These are phyloP conservation scores for Xerus inauris DNA, from an alignment of 2,113 vertebrate genomes.

Conservation along the genomic window DNA sequence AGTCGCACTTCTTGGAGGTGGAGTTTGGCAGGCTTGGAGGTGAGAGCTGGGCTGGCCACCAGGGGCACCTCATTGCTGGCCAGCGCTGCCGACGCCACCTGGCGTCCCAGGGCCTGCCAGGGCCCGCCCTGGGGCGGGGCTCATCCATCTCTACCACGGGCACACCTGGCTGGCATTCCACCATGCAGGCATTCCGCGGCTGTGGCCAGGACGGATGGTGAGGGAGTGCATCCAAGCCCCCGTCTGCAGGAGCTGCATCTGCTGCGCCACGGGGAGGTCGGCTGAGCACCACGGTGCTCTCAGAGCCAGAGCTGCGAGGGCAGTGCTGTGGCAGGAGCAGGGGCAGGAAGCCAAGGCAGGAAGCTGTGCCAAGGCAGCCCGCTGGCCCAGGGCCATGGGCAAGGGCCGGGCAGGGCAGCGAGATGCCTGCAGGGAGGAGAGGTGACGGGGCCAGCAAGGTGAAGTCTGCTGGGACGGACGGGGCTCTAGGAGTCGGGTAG, in stretches of 20 bases:
- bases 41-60: background rate
- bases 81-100: too few relatives aligned
- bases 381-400: too few relatives aligned
- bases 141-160: background rate
- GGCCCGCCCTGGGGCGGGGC: too few relatives aligned
- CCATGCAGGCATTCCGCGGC: background rate
- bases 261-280: too few relatives aligned
- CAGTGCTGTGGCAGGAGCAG: background rate
- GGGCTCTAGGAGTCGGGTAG: too few relatives aligned
- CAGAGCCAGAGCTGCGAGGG: background rate
- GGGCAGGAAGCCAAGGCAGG: background rate
- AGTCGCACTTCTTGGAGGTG: background rate
- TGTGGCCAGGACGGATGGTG: background rate
- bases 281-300: background rate
- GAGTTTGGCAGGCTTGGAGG: fast-evolving
- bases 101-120: background rate
- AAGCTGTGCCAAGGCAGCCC: too few relatives aligned
- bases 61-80: background rate
- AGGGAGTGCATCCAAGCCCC: background rate
- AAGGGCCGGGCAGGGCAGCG: background rate
- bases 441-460: too few relatives aligned
- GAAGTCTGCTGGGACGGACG: too few relatives aligned
- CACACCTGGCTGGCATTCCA: background rate
- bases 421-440: background rate
- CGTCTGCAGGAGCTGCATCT: background rate